Conservation (phyloP, 2,113 vertebrate genomes). For the Trachemys scripta region DNA sequence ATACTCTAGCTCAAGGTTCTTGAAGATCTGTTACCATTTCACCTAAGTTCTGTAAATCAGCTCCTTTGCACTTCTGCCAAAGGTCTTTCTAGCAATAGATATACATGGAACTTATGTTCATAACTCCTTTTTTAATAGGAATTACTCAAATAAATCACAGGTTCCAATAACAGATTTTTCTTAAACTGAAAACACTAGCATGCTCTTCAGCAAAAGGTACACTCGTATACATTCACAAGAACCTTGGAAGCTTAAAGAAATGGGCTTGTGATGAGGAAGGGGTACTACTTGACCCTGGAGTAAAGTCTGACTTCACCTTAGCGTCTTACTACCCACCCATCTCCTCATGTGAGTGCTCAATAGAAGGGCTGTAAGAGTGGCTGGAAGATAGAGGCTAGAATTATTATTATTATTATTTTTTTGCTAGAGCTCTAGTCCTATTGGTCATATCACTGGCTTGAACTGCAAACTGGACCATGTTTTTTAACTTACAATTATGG, state of each 20-base stretch:
- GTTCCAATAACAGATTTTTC: background rate
- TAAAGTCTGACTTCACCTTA: background rate
- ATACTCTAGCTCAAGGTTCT: background rate
- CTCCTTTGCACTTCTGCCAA: background rate
- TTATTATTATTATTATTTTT: background rate
- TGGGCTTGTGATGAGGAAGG: background rate
- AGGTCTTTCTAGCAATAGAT: background rate
- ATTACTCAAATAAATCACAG: background rate
- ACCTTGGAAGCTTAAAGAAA: background rate
- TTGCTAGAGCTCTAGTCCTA: background rate
- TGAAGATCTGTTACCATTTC: background rate
- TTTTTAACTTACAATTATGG: background rate
- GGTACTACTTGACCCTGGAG: background rate
- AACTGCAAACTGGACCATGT: background rate
- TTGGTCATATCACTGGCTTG: background rate
- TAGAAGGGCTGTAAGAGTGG: background rate
- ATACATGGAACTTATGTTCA: background rate
- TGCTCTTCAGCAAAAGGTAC: background rate
- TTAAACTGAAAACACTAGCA: background rate
- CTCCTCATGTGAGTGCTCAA: background rate
- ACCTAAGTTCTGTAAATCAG: background rate
- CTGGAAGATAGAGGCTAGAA: background rate
- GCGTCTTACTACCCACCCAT: background rate
- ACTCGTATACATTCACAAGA: background rate
- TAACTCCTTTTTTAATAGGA: background rate